Conservation (phyloP, 2,113 vertebrate genomes). For the Eurypyga helias region DNA sequence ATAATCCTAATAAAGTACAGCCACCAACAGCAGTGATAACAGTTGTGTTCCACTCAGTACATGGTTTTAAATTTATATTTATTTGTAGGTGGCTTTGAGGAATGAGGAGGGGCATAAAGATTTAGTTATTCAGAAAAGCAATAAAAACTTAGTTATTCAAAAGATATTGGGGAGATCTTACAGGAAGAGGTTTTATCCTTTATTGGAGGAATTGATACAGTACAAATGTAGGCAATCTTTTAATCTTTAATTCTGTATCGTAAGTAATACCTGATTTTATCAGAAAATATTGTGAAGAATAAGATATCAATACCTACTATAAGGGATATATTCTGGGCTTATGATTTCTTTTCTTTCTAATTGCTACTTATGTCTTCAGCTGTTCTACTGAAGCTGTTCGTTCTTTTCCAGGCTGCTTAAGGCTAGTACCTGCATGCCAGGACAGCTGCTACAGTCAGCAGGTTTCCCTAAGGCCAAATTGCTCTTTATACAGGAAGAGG, state of each 20-base stretch:
- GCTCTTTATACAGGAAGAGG: background rate
- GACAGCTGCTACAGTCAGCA: background rate
- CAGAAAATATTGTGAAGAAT: background rate
- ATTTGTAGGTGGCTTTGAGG: background rate
- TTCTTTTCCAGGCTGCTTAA: constrained; percentile 25
- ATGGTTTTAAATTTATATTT: background rate
- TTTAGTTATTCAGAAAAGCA: too few species aligned
- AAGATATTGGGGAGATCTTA: background rate
- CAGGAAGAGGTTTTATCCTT: background rate
- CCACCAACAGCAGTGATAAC: background rate
- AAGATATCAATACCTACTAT: background rate
- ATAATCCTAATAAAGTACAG: background rate
- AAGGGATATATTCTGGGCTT: background rate
- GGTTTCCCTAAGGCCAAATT: constrained; percentile 11
- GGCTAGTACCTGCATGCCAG: constrained; percentile 22
- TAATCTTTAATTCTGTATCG: background rate
- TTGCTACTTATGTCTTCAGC: background rate
- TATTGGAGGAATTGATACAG: background rate
- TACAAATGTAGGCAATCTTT: background rate
- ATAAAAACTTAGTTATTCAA: background rate
- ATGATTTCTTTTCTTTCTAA: background rate
- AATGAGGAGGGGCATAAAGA: background rate
- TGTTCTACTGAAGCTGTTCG: background rate
- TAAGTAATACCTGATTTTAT: background rate
- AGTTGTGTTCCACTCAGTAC: background rate